Conservation (phyloP, 2,888 invertebrate genomes). For the Gryllus longicercus region DNA sequence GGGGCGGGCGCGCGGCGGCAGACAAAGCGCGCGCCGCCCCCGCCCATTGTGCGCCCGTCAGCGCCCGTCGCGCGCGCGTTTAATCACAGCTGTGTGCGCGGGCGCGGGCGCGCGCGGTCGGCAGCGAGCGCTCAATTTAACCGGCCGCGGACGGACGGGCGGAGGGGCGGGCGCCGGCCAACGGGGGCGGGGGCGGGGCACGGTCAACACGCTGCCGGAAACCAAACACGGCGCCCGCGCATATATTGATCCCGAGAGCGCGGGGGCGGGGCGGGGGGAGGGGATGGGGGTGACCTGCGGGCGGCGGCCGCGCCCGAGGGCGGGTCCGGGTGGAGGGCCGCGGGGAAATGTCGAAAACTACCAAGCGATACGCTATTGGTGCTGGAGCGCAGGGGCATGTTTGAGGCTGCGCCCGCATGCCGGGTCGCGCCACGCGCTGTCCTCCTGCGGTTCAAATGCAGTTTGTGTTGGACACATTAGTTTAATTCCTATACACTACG, state of each 20-base stretch:
- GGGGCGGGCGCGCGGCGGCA: neutral
- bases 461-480: neutral
- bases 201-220: constrained; percentile 11
- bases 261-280: neutral
- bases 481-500: no score
- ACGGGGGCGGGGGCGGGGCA: neutral
- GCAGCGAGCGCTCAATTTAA: neutral
- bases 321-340: no score
- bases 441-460: neutral
- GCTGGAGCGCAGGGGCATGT: neutral
- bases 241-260: neutral
- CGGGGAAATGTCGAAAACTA: no score
- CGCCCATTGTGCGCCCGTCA: constrained; percentile 7
- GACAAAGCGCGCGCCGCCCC: neutral
- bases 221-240: neutral
- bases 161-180: neutral
- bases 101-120: neutral
- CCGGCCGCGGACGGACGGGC: neutral
- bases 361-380: no score
- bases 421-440: neutral
- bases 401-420: neutral
- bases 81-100: constrained; percentile 8
- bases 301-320: constrained; percentile 19
- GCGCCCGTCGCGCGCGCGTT: neutral
- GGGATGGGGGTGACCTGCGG: constrained; percentile 5